Percentiles rank a stretch among this genome's conserved stretches.
phyloP scores from a whole-genome alignment of 2,888 invertebrate genomes.

The Mongoloraphidia duomilia region DNA sequence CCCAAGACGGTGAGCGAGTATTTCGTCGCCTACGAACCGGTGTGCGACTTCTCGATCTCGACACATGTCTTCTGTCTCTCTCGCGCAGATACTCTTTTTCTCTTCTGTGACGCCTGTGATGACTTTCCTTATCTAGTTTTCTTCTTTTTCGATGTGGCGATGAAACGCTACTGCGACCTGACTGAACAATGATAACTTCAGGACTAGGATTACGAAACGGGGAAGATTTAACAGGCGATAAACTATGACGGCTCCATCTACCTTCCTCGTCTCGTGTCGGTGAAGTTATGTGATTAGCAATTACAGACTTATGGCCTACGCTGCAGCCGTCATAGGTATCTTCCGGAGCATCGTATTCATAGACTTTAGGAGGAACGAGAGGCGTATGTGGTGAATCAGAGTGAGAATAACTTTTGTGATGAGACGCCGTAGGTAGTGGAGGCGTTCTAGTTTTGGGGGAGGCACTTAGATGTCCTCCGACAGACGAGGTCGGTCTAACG shows the following conservation, averaged over 20 bases:
- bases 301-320: neutral
- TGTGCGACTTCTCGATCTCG: conserved; percentile 44
- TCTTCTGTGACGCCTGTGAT: conserved; percentile 30
- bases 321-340: conserved; percentile 33
- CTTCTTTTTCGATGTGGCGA: conserved; percentile 29
- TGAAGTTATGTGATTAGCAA: neutral
- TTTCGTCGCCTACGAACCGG: conserved; percentile 43
- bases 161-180: conserved; percentile 18
- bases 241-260: conserved; percentile 11
- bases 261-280: conserved; percentile 6
- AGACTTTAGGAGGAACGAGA: conserved; percentile 37
- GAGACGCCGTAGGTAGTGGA: conserved; percentile 20
- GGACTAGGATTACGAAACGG: conserved; percentile 27
- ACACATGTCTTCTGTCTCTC: conserved; percentile 30
- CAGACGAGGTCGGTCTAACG: conserved; percentile 30
- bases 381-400: conserved; percentile 58
- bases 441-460: conserved; percentile 34
- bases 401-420: conserved; percentile 17
- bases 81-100: conserved; percentile 29
- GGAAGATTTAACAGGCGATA: conserved; percentile 21
- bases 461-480: conserved; percentile 26
- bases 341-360: conserved; percentile 37
- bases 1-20: conserved; percentile 31
- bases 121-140: conserved; percentile 27
- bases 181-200: conserved; percentile 18